Evolutionary conservation across 2,113 vertebrate species (phyloP).

Genomic region (Alces alces): DNA sequence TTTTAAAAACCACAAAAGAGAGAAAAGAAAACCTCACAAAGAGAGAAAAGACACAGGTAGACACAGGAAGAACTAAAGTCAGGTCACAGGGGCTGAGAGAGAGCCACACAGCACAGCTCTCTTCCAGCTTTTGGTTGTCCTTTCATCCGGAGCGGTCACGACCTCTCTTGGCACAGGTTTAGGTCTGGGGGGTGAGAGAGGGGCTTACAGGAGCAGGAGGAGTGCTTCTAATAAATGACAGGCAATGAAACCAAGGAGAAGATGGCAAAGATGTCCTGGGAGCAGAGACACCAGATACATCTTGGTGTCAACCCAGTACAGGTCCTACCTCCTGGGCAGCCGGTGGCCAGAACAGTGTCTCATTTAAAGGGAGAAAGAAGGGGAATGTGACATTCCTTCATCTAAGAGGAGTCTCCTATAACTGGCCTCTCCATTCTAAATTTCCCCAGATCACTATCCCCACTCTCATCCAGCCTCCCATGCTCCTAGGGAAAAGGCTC

Average conservation of each 20-base stretch:
- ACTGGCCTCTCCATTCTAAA: background rate
- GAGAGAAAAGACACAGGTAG: background rate
- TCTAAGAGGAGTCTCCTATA: background rate
- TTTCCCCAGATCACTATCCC: background rate
- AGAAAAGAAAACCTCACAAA: background rate
- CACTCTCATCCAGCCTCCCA: background rate
- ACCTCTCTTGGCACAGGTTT: background rate
- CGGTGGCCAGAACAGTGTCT: background rate
- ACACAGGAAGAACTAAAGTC: background rate
- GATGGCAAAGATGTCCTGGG: background rate
- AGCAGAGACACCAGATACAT: background rate
- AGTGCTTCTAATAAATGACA: background rate
- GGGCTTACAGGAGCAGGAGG: background rate
- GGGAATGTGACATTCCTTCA: background rate
- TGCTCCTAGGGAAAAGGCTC: background rate
- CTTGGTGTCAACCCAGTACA: background rate
- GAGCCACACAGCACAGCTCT: background rate
- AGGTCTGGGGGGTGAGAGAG: background rate
- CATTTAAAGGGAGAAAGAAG: background rate
- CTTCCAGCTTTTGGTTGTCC: background rate
- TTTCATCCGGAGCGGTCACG: background rate
- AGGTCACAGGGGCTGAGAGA: background rate
- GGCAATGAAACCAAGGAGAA: background rate
- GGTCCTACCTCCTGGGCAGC: background rate
- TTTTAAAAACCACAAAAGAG: background rate